Conservation (phyloP, 1,140 invertebrate genomes). For the Diorhabda elongata region DNA sequence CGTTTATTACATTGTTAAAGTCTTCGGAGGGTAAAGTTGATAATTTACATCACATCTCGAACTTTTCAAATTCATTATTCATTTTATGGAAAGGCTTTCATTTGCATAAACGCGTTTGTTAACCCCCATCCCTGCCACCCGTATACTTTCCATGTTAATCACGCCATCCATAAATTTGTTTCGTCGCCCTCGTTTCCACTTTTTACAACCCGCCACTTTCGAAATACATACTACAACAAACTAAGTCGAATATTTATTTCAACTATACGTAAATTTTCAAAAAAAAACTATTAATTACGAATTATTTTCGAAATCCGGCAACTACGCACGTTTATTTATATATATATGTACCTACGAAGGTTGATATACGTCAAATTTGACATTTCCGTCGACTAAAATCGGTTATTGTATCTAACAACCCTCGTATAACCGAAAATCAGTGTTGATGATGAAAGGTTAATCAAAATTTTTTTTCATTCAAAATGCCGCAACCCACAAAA, state of each 20-base stretch:
- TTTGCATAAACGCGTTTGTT: slow-evolving; percentile 35
- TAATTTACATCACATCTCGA: slow-evolving; percentile 35
- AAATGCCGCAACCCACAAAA: no score
- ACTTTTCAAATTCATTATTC: slow-evolving; percentile 35
- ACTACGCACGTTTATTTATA: no score
- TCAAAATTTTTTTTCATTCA: no score
- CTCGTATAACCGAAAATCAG: no score
- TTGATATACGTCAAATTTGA: no score
- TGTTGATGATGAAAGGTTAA: no score
- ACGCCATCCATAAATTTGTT: slow-evolving; percentile 11
- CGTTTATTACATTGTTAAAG: background rate
- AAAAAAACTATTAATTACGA: background rate
- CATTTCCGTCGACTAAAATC: no score
- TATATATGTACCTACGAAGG: no score
- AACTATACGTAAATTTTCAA: background rate
- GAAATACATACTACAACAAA: slow-evolving; percentile 2
- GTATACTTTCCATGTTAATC: slow-evolving; percentile 10
- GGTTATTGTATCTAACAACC: no score
- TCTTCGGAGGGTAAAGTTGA: slow-evolving; percentile 32
- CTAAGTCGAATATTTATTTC: background rate
- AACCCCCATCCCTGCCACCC: background rate
- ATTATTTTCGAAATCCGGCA: no score
- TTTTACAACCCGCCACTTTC: background rate
- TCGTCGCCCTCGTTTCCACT: background rate
- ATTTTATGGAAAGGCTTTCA: slow-evolving; percentile 28